These are phyloP conservation scores for Cyprinodon brontotheroides DNA, from an alignment of 2,113 vertebrate genomes.

Conservation along the genomic window DNA sequence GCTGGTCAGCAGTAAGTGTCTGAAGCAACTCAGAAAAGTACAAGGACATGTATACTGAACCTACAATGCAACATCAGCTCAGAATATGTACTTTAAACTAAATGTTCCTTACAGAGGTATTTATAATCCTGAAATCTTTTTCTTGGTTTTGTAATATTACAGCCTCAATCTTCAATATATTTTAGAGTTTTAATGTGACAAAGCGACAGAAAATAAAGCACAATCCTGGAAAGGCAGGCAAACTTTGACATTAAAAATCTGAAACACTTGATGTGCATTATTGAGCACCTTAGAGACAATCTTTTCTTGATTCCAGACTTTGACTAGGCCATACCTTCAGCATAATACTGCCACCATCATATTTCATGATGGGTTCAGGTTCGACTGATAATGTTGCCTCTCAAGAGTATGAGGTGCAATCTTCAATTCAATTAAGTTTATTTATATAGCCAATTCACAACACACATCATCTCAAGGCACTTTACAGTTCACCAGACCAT, in stretches of 20 bases:
- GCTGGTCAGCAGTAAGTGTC: constrained; percentile 99
- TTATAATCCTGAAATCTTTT: not conserved
- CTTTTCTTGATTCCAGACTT: not conserved
- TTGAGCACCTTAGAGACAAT: not conserved
- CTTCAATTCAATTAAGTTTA: too few relatives aligned
- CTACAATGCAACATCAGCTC: not conserved
- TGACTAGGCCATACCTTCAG: too few relatives aligned
- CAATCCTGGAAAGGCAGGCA: not conserved
- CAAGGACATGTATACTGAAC: not conserved
- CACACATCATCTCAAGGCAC: too few relatives aligned
- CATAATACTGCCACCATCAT: too few relatives aligned
- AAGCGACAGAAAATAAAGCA: not conserved
- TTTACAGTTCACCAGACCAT: too few relatives aligned
- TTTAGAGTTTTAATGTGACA: not conserved
- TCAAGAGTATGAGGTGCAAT: too few relatives aligned
- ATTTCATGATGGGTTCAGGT: too few relatives aligned
- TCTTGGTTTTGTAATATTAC: not conserved
- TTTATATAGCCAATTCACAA: too few relatives aligned
- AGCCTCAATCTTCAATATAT: not conserved
- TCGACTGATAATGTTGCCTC: too few relatives aligned
- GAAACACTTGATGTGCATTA: not conserved
- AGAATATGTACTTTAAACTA: not conserved
- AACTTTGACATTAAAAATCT: not conserved
- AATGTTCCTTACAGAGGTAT: not conserved
- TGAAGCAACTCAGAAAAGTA: constrained; percentile 21